These are phyloP conservation scores for Hystrix cristata DNA, from an alignment of 2,113 vertebrate species.

Conservation along the genomic window DNA sequence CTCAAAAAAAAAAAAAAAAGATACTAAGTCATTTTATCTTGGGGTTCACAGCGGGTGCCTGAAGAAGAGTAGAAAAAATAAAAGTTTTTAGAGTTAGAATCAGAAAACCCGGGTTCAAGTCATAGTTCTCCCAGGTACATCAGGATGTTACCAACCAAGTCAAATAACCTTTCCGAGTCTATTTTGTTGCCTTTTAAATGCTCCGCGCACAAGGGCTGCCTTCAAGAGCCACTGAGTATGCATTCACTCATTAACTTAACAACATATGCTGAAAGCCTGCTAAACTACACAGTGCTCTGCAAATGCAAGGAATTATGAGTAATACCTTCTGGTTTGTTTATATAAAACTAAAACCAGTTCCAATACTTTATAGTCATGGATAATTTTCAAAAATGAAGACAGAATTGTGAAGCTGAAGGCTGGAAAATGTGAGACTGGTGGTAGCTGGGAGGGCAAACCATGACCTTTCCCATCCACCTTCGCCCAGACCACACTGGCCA, in stretches of 20 bases:
- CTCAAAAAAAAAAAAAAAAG: too few relatives aligned
- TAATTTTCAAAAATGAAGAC: slow-evolving; percentile 70
- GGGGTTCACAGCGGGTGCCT: slow-evolving; percentile 14
- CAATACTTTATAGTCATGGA: slow-evolving; percentile 70
- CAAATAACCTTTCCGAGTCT: slow-evolving; percentile 10
- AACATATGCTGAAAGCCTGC: slow-evolving; percentile 50
- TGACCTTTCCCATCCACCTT: slow-evolving; percentile 47
- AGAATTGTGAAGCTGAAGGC: slow-evolving; percentile 64
- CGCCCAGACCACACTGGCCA: slow-evolving; percentile 5
- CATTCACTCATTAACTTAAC: slow-evolving; percentile 65
- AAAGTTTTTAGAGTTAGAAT: slow-evolving; percentile 24
- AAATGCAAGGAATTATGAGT: slow-evolving; percentile 74
- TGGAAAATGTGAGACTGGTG: slow-evolving; percentile 70
- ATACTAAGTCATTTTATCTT: slow-evolving; percentile 44
- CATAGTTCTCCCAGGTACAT: slow-evolving; percentile 17
- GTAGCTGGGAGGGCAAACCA: slow-evolving; percentile 14
- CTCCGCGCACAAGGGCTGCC: slow-evolving; percentile 12
- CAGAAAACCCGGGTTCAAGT: slow-evolving; percentile 48
- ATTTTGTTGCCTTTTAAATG: slow-evolving; percentile 60
- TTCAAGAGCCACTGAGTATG: slow-evolving; percentile 35
- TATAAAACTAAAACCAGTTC: slow-evolving; percentile 68
- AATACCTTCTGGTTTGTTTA: slow-evolving; percentile 71
- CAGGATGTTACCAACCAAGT: slow-evolving; percentile 1
- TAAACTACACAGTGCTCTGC: slow-evolving; percentile 47
- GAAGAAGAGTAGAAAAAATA: slow-evolving; percentile 34